Conservation (phyloP, 1,140 invertebrate genomes). For the Pararge aegeria region DNA sequence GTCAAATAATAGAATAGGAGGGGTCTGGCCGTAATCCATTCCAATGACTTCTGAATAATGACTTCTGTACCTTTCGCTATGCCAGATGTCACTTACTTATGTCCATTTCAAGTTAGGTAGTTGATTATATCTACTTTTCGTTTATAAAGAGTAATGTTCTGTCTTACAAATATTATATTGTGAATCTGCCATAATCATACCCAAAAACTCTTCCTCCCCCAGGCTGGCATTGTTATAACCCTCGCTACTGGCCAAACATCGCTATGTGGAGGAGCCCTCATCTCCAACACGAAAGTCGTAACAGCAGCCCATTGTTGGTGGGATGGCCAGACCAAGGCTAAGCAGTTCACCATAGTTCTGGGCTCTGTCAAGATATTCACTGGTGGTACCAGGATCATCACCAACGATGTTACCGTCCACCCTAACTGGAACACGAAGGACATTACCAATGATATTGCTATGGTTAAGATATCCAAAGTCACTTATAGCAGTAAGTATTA, state of each 20-base stretch:
- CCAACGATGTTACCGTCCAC: slow-evolving; percentile 62
- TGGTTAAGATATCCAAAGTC: slow-evolving; percentile 66
- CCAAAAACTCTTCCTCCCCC: too few relatives aligned
- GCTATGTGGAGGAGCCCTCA: slow-evolving; percentile 79
- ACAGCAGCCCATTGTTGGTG: slow-evolving; percentile 81
- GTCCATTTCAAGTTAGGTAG: too few relatives aligned
- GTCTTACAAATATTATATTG: too few relatives aligned
- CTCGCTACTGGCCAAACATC: slow-evolving; percentile 48
- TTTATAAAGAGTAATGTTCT: too few relatives aligned
- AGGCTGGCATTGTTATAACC: slow-evolving; percentile 50
- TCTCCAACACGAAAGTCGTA: slow-evolving; percentile 75
- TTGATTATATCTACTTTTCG: too few relatives aligned
- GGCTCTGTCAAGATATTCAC: slow-evolving; percentile 58
- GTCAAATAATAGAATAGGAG: too few relatives aligned
- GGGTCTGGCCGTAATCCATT: too few relatives aligned
- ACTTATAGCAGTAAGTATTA: slow-evolving; percentile 49
- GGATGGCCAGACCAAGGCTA: slow-evolving; percentile 52
- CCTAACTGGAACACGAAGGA: slow-evolving; percentile 62
- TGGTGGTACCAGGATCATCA: slow-evolving; percentile 55
- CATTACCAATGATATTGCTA: slow-evolving; percentile 76
- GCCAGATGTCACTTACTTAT: too few relatives aligned
- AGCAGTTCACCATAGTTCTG: slow-evolving; percentile 50
- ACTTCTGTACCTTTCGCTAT: too few relatives aligned
- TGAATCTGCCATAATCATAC: too few relatives aligned
- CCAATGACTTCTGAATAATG: too few relatives aligned